phyloP scores from a whole-genome alignment of 2,888 invertebrate species.

The Amphipoea lucens region DNA sequence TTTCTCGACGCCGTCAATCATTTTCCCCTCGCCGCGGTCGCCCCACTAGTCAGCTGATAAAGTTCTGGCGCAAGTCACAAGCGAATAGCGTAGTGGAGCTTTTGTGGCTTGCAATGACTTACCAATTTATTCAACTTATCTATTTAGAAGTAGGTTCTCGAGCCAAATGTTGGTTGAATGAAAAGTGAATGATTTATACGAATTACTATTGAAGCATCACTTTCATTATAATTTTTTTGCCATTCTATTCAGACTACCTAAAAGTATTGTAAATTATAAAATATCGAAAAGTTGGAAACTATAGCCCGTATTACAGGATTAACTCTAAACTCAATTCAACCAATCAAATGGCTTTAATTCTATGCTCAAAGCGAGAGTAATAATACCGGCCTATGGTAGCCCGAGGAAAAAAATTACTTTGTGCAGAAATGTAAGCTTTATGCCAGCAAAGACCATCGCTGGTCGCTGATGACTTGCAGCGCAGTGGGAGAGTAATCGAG shows the following conservation, averaged over 20 bases:
- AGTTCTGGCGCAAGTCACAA: slow-evolving; percentile 62
- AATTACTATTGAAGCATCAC: not conserved
- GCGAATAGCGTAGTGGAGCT: slow-evolving; percentile 20
- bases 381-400: not conserved
- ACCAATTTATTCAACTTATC: not conserved
- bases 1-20: slow-evolving; percentile 89
- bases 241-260: too few relatives aligned
- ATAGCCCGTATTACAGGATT: not conserved
- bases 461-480: slow-evolving; percentile 61
- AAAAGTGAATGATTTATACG: not conserved
- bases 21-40: slow-evolving; percentile 84
- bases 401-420: not conserved
- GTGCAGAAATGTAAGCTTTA: not conserved
- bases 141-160: not conserved
- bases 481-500: slow-evolving; percentile 78
- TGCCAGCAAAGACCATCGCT: slow-evolving; percentile 24
- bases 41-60: slow-evolving; percentile 74
- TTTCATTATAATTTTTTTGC: too few relatives aligned
- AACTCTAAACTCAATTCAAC: not conserved
- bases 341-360: not conserved
- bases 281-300: not conserved
- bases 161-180: not conserved
- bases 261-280: not conserved
- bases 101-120: not conserved
- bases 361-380: not conserved